Percentiles rank a stretch among this genome's conserved stretches.
These are phyloP conservation scores for Hirtodrosophila alboralis DNA, from an alignment of 2,888 invertebrate species.

Conservation along the genomic window DNA sequence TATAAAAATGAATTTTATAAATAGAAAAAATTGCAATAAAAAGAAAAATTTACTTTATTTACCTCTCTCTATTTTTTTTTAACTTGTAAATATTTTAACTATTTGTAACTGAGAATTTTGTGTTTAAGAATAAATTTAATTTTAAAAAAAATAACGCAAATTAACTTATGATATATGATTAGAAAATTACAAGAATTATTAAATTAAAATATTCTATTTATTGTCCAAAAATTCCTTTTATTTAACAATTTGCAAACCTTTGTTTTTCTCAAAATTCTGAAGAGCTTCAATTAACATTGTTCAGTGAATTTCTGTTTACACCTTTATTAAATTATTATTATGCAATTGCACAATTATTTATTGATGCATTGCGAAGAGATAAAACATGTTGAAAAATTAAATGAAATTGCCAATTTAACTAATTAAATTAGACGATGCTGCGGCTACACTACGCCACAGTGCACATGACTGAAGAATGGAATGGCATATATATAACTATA, in stretches of 20 bases:
- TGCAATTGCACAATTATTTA: constrained; percentile 32
- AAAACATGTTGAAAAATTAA: constrained; percentile 22
- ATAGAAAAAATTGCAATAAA: no score
- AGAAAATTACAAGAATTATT: no score
- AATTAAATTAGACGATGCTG: constrained; percentile 44
- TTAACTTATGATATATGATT: no score
- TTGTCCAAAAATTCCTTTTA: not conserved
- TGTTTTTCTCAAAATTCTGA: not conserved
- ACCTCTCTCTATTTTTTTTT: no score
- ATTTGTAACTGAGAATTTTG: no score
- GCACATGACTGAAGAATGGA: constrained; percentile 42
- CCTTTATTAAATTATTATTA: constrained; percentile 17
- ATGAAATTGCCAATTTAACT: constrained; percentile 22
- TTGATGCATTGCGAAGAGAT: constrained; percentile 25
- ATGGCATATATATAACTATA: no score
- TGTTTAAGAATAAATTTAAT: no score
- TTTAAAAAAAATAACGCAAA: no score
- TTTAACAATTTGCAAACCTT: not conserved
- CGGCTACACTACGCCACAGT: constrained; percentile 29
- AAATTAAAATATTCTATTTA: no score
- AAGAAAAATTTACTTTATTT: no score
- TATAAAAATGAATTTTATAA: no score
- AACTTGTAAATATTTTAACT: no score
- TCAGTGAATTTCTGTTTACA: constrained; percentile 6
- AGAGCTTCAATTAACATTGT: not conserved